phyloP scores from a whole-genome alignment of 2,888 invertebrate species.

The Temnothorax rugatulus region DNA sequence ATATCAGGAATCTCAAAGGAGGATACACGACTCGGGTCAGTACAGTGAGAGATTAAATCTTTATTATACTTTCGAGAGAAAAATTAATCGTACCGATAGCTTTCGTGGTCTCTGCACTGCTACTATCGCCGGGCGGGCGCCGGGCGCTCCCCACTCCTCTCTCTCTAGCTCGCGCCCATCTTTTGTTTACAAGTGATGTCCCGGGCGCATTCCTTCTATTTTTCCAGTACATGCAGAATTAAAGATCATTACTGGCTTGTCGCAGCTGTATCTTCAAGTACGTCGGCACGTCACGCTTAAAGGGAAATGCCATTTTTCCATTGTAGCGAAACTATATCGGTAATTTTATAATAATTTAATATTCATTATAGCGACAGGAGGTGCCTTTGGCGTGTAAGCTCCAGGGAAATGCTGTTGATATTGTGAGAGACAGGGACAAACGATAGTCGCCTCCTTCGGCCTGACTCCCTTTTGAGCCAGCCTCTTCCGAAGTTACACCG shows the following conservation, averaged over 20 bases:
- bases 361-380: conserved; percentile 40
- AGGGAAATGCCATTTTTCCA: conserved; percentile 18
- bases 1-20: no score
- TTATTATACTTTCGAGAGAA: no score
- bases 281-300: background rate
- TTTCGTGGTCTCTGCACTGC: no score
- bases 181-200: no score
- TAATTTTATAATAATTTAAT: conserved; percentile 65
- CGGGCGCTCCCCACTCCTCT: no score
- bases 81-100: no score
- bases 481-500: conserved; percentile 63
- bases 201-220: no score
- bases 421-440: conserved; percentile 30
- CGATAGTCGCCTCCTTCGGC: conserved; percentile 30
- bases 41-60: no score
- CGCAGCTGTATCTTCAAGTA: background rate
- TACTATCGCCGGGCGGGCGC: no score
- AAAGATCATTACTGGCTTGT: background rate
- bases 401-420: conserved; percentile 3
- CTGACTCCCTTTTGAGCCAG: conserved; percentile 36
- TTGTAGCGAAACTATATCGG: conserved; percentile 35
- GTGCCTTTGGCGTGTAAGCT: conserved; percentile 14
- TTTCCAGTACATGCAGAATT: background rate
- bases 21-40: no score
- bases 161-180: no score